Conservation (phyloP, 2,888 invertebrate species). For the Dasypogon diadema region DNA sequence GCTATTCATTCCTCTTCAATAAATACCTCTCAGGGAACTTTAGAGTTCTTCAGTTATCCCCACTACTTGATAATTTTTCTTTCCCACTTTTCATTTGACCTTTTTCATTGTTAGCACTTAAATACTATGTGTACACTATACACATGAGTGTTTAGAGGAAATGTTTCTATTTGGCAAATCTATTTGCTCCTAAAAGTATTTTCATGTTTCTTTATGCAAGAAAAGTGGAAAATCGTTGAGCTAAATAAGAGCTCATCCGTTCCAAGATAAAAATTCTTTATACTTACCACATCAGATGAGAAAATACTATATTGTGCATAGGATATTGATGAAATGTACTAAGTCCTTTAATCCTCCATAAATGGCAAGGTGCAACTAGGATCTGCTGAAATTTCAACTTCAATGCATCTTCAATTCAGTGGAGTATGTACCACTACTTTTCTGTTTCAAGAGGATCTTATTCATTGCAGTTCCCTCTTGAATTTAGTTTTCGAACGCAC, state of each 20-base stretch:
- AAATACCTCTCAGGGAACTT: slow-evolving; percentile 9
- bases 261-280: slow-evolving; percentile 7
- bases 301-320: slow-evolving; percentile 2
- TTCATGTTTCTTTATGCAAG: slow-evolving; percentile 3
- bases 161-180: slow-evolving; percentile 37
- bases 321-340: not conserved
- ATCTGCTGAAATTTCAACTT: too few relatives aligned
- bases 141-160: slow-evolving; percentile 11
- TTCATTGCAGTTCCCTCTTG: too few relatives aligned
- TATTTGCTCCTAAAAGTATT: slow-evolving; percentile 28
- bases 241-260: slow-evolving; percentile 19
- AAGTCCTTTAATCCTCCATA: too few relatives aligned
- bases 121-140: slow-evolving; percentile 13
- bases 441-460: too few relatives aligned
- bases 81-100: not conserved
- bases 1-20: not conserved
- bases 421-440: too few relatives aligned
- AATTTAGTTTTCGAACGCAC: too few relatives aligned
- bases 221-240: slow-evolving; percentile 5
- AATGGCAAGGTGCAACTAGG: too few relatives aligned
- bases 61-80: not conserved
- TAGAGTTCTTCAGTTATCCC: not conserved
- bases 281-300: slow-evolving; percentile 6
- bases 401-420: too few relatives aligned
- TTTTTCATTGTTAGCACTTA: not conserved